Base-by-base conservation (phyloP, 1,140 invertebrate species). In the Brachionus angularis region DNA sequence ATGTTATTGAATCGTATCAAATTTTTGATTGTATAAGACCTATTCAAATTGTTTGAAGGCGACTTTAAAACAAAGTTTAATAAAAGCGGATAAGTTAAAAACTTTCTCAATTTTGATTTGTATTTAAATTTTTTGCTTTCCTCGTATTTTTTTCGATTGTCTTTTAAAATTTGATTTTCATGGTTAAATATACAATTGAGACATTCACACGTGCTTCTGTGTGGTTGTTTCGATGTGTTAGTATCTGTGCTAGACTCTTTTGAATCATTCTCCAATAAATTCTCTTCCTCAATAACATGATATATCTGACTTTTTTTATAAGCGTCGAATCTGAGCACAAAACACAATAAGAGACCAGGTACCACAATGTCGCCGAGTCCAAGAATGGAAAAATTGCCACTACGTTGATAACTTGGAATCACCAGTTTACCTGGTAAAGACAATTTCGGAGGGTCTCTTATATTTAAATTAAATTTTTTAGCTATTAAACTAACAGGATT, bases 391-490 rank as follows among this genome's bases (percentile, higher is more conserved):
- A 96, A 96, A 80, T 95, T 92, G 74, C 92, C 93, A 73, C 87
- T 86, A 78, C 93, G 91, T 80, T 95, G 91, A 52, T 72, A 83
- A 80, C 82, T 83, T 73, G 94, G 94, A 83, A 97, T 96, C 67
- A 97, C 91, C 69, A 97, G 84, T 84, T 97, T 97, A 75, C 93
- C 93, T 36, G 94, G 94, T 75, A 97, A 85, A 70, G 92, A 94
- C 61, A 97, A 84, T 82, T 96, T 96, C 18, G 93, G 93, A 61
- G 91, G 90, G 78, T 93, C 90, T 89, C 47, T 91, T 86, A 27
- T 89, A 89, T 55, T 89, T 88, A 71, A 96, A 84, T 79, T 96
- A 91, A 73, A 96, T 84, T 79, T 92, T 91, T 74, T 92, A 86
- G 49, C 93, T 91, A 67, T 36, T 27, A 58, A 72, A 70, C 79